These are phyloP conservation scores for Trichogramma pretiosum DNA, from an alignment of 1,140 invertebrate species.

Conservation along the genomic window DNA sequence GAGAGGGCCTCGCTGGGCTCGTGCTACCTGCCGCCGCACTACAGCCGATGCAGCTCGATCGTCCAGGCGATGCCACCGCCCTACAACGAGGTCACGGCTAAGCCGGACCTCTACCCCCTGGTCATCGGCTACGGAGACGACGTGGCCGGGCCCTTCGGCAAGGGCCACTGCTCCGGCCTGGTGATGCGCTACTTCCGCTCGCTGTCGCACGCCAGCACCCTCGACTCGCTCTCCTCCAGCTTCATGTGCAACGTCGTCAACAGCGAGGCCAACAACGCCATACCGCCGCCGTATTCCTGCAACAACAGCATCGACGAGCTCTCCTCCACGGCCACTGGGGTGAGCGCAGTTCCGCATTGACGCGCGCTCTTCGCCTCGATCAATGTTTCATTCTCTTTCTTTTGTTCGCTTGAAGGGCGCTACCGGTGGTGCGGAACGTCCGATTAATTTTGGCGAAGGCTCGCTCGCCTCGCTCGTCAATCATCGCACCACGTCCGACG, in stretches of 20 bases:
- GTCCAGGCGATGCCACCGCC: conserved; percentile 67
- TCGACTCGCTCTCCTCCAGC: conserved; percentile 73
- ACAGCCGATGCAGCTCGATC: conserved; percentile 69
- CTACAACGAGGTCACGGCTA: conserved; percentile 76
- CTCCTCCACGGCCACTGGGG: conserved; percentile 28
- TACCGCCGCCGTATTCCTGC: conserved; percentile 73
- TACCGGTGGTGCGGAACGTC: conserved; percentile 11
- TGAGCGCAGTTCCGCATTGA: background rate
- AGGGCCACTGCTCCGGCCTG: conserved; percentile 62
- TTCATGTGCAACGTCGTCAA: conserved; percentile 72
- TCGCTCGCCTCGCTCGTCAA: conserved; percentile 42
- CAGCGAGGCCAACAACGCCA: conserved; percentile 71
- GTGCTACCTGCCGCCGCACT: conserved; percentile 67
- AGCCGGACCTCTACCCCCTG: conserved; percentile 73
- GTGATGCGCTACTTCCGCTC: conserved; percentile 77
- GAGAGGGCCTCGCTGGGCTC: conserved; percentile 65
- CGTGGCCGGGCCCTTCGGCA: too few relatives aligned
- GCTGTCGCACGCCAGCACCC: conserved; percentile 69
- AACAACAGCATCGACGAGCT: conserved; percentile 61
- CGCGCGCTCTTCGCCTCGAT: background rate
- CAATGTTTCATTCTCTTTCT: background rate
- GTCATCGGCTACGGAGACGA: conserved; percentile 68
- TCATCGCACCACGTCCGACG: conserved; percentile 55
- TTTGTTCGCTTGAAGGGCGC: background rate
- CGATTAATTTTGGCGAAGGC: conserved; percentile 22